Evolutionary conservation across 2,113 vertebrate genomes (phyloP).

Genomic region (Thunnus maccoyii): DNA sequence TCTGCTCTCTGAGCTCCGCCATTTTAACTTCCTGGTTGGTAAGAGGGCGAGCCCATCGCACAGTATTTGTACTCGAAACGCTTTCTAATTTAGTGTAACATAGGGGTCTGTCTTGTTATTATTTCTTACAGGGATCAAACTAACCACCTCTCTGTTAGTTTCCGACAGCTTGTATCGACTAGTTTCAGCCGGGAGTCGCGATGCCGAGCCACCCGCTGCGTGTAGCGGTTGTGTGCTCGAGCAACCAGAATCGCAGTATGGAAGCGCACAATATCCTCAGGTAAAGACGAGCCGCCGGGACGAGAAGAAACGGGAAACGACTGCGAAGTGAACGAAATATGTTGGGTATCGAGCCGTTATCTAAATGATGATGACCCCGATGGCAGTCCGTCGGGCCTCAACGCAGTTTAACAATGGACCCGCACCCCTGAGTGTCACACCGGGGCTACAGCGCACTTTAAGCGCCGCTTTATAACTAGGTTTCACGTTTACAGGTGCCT

Average conservation of each 20-base stretch:
- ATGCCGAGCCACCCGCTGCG: constrained; percentile 92
- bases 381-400: constrained; percentile 60
- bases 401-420: constrained; percentile 71
- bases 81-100: background rate
- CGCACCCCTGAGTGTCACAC: constrained; percentile 4
- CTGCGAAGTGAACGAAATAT: constrained; percentile 21
- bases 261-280: constrained; percentile 99
- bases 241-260: constrained; percentile 99
- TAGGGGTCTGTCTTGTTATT: constrained; percentile 23
- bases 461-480: background rate
- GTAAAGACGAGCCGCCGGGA: constrained; percentile 84
- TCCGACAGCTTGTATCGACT: constrained; percentile 31
- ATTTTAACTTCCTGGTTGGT: constrained; percentile 76
- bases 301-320: constrained; percentile 5
- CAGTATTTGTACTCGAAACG: constrained; percentile 12
- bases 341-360: constrained; percentile 19
- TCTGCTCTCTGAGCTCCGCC: constrained; percentile 52
- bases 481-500: background rate
- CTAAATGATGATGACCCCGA: background rate
- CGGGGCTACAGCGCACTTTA: background rate
- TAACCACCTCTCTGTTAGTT: background rate
- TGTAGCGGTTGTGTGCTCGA: constrained; percentile 97
- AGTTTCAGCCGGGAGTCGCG: constrained; percentile 74
- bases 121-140: constrained; percentile 13
- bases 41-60: background rate